Base-by-base conservation (phyloP, 2,797 vertebrate species). In the Sylvilagus floridanus region DNA sequence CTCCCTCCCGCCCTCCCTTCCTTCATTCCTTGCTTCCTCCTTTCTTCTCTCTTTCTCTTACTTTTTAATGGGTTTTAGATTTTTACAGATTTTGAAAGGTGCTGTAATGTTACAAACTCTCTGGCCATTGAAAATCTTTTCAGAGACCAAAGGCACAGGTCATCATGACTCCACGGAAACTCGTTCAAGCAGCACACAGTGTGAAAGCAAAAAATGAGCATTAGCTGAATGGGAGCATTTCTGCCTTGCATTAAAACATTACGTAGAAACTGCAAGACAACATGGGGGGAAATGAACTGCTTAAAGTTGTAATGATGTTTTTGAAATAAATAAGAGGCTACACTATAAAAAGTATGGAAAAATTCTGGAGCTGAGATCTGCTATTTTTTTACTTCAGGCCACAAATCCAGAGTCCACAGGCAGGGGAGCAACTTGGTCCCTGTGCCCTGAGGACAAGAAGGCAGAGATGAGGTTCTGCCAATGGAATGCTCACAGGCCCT, bases 361-460 rank as follows among this genome's bases (percentile, higher is more conserved):
- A 66, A 19, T 79, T 89, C 71, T 86, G 68, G 90, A 79, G 75
- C 71, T 62, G 54, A 93, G 90, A 95, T 95, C 89, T 82, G 81
- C 76, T 73, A 60, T 68, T 94, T 81, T 57, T 95, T 85, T 63
- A 90, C 79, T 93, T 93, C 82, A 90, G 94, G 77, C 35, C 90
- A 90, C 95, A 96, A 91, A 93, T 91, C 82, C n/a, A 76, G 26
- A 96, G 81, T 68, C 63, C 84, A 78, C 54, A 93, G 57, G 87
- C 57, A 79, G 93, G 95, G 90, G 94, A 91, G 88, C 57, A 73
- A 92, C 85, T 66, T 92, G 72, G 92, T 92, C 90, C 52, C 79
- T 11, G 66, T 30, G 93, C 76, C 84, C 66, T 87, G 85, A 81
- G 60, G 81, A 95, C 30, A 7, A 47, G 91, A 92, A 96, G 28